Evolutionary conservation across 2,113 vertebrate genomes (phyloP).

Genomic region (Thryonomys swinderianus): DNA sequence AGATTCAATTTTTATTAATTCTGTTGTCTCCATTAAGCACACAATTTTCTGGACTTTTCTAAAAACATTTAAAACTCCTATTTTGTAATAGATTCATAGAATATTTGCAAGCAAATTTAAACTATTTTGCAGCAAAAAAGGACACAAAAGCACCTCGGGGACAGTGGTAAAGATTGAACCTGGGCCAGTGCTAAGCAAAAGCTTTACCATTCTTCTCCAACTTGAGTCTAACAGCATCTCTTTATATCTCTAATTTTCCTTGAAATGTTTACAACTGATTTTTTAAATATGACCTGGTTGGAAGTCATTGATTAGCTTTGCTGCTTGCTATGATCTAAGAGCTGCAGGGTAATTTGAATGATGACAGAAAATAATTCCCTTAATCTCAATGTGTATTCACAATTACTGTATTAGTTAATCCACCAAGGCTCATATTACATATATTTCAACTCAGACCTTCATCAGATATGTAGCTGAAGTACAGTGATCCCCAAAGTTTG

Average conservation of each 20-base stretch:
- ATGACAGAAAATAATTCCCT: neutral
- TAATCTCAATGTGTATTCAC: neutral
- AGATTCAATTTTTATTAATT: neutral
- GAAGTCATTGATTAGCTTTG: neutral
- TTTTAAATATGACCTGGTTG: neutral
- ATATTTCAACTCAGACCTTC: neutral
- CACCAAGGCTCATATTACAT: neutral
- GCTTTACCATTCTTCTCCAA: too few species aligned
- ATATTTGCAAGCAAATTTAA: neutral
- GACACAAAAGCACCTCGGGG: neutral
- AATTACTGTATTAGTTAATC: neutral
- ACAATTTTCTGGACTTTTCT: neutral
- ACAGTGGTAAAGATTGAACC: neutral
- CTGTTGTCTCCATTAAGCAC: neutral
- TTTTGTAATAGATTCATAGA: neutral
- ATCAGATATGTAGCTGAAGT: neutral
- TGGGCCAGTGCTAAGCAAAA: neutral
- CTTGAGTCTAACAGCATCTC: neutral
- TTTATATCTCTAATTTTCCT: neutral
- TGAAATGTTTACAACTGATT: neutral
- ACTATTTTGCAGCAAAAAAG: neutral
- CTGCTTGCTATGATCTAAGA: neutral
- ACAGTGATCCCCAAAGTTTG: rapidly evolving
- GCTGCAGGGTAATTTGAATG: neutral
- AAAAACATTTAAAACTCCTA: neutral